Evolutionary conservation across 2,113 vertebrate genomes (phyloP), one percentile per base, ranked within the genome.

Genomic region (Cygnus buccinator): DNA sequence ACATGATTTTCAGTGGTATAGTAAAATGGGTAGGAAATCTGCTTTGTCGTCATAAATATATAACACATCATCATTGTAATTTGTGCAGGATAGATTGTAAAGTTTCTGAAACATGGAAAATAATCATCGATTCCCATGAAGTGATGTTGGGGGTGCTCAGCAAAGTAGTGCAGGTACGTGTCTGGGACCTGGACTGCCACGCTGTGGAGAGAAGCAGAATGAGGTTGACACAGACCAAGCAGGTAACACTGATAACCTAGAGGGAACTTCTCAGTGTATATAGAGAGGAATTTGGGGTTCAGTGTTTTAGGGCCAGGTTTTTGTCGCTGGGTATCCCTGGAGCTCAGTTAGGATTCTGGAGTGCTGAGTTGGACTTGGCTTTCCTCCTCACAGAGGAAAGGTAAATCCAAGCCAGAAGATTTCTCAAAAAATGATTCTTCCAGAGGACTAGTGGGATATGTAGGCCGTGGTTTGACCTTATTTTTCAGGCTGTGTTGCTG

Each of bases 371-470:
- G 65, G 43, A 16, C 11, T 58, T 58, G 79, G 18, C 17, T 93
- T 87, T 91, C 37, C 37, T 66, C 31, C 59, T 50, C 59, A 50
- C 37, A 67, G 55, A 71, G 19, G 17, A 89, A 73, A 9, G 2
- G 2, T 26, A 89, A 77, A 84, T 74, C 21, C 80, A 15, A 37
- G 63, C 65, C 68, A 91, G 76, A 77, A 79, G 80, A 54, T 77
- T 90, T 50, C 44, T 84, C 55, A 37, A 70, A 82, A 88, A 90
- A 79, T 1, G 0, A 33, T 54, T 83, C 43, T 89, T 77, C 89
- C 84, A 94, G 91, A 84, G 81, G 87, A 65, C 46, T 95, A 78
- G 80, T 81, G 73, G 89, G 89, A 86, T 76, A 92, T 12, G 67
- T 89, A 87, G 84, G 65, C 61, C 86, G 15, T 77, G 44, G 62